phyloP scores from a whole-genome alignment of 2,888 invertebrate species.

The Tricholauxania praeusta region DNA sequence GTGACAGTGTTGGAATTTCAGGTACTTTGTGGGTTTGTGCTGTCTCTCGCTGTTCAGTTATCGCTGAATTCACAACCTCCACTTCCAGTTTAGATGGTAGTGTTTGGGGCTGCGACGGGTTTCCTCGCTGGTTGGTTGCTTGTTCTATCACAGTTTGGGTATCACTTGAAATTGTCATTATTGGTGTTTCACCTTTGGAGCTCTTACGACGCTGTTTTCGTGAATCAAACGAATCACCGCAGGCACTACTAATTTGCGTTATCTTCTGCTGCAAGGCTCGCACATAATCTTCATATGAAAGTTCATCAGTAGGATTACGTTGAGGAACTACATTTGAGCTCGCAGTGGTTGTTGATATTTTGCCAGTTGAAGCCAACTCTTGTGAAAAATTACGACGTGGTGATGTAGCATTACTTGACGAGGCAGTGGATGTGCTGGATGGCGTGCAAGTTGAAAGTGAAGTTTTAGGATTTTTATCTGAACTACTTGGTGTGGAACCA shows the following conservation, averaged over 20 bases:
- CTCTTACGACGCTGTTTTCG: slow-evolving; percentile 72
- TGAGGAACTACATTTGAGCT: background rate
- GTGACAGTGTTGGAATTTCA: slow-evolving; percentile 72
- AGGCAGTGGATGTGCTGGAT: slow-evolving; percentile 50
- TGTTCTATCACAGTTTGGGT: slow-evolving; percentile 64
- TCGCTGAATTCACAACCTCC: background rate
- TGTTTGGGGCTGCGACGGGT: slow-evolving; percentile 29
- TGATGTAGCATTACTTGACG: slow-evolving; percentile 49
- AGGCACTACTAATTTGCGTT: slow-evolving; percentile 77
- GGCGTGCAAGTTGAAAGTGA: slow-evolving; percentile 57
- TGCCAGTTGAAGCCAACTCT: slow-evolving; percentile 45
- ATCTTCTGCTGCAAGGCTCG: slow-evolving; percentile 76
- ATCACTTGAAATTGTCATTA: slow-evolving; percentile 50
- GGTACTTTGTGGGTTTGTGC: slow-evolving; percentile 59
- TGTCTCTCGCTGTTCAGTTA: slow-evolving; percentile 39
- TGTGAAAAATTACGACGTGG: slow-evolving; percentile 48
- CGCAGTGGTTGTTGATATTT: slow-evolving; percentile 20
- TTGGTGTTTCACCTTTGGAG: slow-evolving; percentile 67
- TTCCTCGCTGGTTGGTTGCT: background rate
- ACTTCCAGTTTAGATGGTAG: slow-evolving; percentile 34
- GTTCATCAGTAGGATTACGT: slow-evolving; percentile 60
- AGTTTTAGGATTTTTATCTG: slow-evolving; percentile 63
- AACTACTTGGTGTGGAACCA: slow-evolving; percentile 62
- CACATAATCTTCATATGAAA: slow-evolving; percentile 73
- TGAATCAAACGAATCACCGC: slow-evolving; percentile 76